phyloP scores from a whole-genome alignment of 2,888 invertebrate species.

The Zonitis immaculata region DNA sequence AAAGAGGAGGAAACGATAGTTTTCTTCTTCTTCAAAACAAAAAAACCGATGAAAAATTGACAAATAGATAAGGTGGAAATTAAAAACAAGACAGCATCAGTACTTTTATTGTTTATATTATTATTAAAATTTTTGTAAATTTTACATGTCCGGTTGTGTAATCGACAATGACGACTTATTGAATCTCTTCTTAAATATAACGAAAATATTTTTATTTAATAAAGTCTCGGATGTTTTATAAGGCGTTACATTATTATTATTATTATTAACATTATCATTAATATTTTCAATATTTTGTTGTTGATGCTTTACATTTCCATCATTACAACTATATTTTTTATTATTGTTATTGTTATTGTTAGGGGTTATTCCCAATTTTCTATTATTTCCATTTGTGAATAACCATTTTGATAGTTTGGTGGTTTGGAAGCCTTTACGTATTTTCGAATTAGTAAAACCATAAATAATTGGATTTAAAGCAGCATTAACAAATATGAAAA shows the following conservation, averaged over 20 bases:
- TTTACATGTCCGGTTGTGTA: too few species aligned
- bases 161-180: too few species aligned
- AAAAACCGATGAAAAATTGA: too few species aligned
- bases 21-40: constrained; percentile 24
- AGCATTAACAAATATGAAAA: constrained; percentile 65
- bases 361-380: background rate
- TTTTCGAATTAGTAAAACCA: constrained; percentile 67
- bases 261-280: background rate
- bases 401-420: constrained; percentile 52
- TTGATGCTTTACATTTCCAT: background rate
- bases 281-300: background rate
- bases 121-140: too few species aligned
- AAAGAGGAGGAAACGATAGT: background rate
- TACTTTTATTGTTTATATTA: too few species aligned
- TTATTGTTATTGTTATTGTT: background rate
- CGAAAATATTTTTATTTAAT: constrained; percentile 21
- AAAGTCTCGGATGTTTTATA: background rate
- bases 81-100: too few species aligned
- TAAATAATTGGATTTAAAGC: constrained; percentile 75
- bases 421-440: constrained; percentile 61
- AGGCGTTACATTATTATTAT: constrained; percentile 2
- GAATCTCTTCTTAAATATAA: too few species aligned
- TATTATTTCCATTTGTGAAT: constrained; percentile 23
- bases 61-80: too few species aligned
- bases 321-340: background rate